These are phyloP conservation scores for Philypnodon macrostomus DNA, from an alignment of 2,797 vertebrate genomes.

Conservation along the genomic window DNA sequence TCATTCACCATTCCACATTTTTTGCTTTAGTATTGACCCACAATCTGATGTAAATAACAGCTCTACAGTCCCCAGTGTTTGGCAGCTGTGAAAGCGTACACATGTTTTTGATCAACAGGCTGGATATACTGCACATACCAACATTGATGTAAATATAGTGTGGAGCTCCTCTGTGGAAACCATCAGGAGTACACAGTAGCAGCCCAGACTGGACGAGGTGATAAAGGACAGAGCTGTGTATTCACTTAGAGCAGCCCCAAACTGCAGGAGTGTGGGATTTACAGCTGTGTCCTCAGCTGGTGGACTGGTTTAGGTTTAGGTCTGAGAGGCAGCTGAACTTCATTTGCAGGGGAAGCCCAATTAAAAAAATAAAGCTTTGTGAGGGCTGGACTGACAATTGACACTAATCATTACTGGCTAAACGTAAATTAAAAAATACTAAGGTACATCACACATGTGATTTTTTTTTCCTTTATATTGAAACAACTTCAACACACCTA, in stretches of 20 bases:
- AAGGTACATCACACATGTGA: too few relatives aligned
- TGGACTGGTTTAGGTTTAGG: not conserved
- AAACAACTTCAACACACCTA: too few relatives aligned
- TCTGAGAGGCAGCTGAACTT: too few relatives aligned
- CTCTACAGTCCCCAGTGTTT: not conserved
- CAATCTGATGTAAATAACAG: too few relatives aligned
- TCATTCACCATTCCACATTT: too few relatives aligned
- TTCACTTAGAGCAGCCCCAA: slow-evolving; percentile 1
- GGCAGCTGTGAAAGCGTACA: not conserved
- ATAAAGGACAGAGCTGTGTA: not conserved
- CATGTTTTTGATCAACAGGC: not conserved
- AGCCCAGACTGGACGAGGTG: not conserved
- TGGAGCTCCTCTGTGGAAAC: not conserved
- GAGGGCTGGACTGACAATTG: too few relatives aligned
- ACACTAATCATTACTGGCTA: too few relatives aligned
- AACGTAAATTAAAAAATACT: too few relatives aligned
- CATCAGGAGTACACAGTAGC: not conserved
- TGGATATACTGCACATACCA: not conserved
- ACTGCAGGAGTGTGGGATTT: not conserved
- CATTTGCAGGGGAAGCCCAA: too few relatives aligned
- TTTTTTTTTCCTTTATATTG: too few relatives aligned
- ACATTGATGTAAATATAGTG: not conserved
- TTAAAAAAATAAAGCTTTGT: too few relatives aligned
- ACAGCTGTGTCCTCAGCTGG: not conserved
- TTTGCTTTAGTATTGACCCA: too few relatives aligned